Base-by-base conservation (phyloP, 2,797 vertebrate species). In the Tamandua tetradactyla region DNA sequence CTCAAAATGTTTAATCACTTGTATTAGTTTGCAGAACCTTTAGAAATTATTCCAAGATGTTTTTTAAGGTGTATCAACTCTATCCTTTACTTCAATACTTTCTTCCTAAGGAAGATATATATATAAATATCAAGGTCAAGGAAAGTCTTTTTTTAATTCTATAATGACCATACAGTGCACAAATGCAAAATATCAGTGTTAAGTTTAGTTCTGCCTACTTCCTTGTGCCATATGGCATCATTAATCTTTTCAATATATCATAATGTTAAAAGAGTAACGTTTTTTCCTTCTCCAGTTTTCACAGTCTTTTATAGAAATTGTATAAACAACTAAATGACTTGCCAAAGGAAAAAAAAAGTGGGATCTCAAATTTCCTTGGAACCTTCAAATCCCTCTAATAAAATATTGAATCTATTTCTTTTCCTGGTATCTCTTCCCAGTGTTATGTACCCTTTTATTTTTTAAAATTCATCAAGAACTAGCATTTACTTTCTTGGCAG, bases 181-280 rank as follows among this genome's bases (percentile, higher is more conserved):
- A 40, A 64, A 13, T 40, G 13, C 42, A 89, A 91, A 85, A 78
- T 3, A 76, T 59, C 61, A 89, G 40, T 84, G 35, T 72, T 89
- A 79, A 62, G 7, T 83, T 57, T 27, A 89, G 37, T 64, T 93
- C 8, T 87, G 5, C 84, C 25, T 74, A 8, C 11, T 69, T 76
- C 90, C 44, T 61, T 59, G 3, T 3, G 15, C 18, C 44, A 87
- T 47, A 87, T 68, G 35, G 8, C 10, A 44, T 69, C 7, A 80
- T 93, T 91, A 13, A 80, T 88, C 14, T 93, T 88, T 86, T 37
- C 9, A 76, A 47, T 79, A 42, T 72, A 74, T 95, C 30, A 82
- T 74, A 86, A 11, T 74, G 7, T 68, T 92, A 47, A 83, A 83
- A 88, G 7, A 74, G 35, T 52, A 59, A 25, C 32, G 17, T 68